Evolutionary conservation across 2,113 vertebrate species (phyloP).

Genomic region (Micronycteris hirsuta): DNA sequence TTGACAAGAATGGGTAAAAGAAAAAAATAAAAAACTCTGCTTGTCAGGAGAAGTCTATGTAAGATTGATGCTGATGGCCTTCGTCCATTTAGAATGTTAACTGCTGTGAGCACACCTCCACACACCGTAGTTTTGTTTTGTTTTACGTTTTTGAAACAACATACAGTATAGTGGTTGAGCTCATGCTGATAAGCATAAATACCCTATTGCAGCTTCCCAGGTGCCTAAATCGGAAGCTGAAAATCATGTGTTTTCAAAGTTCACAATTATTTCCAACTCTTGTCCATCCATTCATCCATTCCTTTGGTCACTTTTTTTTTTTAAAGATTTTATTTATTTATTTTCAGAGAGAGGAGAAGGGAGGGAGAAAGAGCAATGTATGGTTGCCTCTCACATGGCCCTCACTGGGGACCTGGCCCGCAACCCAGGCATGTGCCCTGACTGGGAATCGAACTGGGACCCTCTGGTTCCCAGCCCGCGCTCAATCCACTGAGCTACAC

Average conservation of each 20-base stretch:
- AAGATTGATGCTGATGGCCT: background rate
- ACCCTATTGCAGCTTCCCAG: background rate
- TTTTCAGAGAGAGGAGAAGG: no score
- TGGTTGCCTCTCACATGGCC: no score
- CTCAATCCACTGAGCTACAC: no score
- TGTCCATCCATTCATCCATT: background rate
- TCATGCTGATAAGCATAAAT: background rate
- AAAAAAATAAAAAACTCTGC: background rate
- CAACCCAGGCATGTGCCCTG: no score
- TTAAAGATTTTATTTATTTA: no score
- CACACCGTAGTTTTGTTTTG: background rate
- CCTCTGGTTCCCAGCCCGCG: no score
- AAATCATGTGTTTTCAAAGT: background rate
- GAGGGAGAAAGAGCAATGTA: no score
- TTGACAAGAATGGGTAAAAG: background rate
- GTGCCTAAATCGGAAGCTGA: background rate
- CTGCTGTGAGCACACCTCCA: background rate
- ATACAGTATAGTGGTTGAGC: background rate
- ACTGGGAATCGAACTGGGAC: no score
- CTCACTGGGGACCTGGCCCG: no score
- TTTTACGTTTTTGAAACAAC: background rate
- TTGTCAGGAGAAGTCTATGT: background rate
- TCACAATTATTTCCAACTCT: background rate
- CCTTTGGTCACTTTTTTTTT: background rate
- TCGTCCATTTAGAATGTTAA: background rate